Conservation (phyloP, 2,113 vertebrate genomes). For the Eupsittula cactorum region DNA sequence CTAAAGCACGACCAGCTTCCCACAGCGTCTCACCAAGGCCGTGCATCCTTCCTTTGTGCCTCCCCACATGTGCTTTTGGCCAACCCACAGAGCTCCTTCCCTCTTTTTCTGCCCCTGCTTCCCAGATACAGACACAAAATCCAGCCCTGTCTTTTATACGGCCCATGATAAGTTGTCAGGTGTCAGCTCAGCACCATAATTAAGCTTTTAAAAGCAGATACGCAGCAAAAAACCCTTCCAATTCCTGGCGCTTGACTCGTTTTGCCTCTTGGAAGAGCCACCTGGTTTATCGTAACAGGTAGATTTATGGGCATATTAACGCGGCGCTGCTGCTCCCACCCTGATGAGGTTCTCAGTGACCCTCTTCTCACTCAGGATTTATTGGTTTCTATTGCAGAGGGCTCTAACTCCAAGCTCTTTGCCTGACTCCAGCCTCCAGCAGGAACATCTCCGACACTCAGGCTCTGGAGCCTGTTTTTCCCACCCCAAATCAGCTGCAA, state of each 20-base stretch:
- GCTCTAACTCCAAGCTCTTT: background rate
- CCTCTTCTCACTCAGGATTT: constrained; percentile 38
- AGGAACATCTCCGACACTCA: background rate
- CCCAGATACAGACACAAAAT: background rate
- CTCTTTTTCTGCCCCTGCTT: background rate
- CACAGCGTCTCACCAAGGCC: fast-evolving
- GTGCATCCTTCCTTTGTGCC: fast-evolving
- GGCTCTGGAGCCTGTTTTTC: too few species aligned
- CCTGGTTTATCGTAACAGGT: constrained; percentile 35
- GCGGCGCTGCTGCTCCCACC: constrained; percentile 43
- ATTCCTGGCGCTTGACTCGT: background rate
- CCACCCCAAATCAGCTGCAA: background rate
- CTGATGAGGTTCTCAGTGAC: constrained; percentile 55
- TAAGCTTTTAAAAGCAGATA: constrained; percentile 10
- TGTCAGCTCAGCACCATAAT: background rate
- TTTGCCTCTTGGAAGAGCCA: constrained; percentile 43
- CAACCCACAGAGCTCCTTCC: background rate
- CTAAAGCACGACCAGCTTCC: background rate
- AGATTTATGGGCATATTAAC: constrained; percentile 56
- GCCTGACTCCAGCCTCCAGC: background rate
- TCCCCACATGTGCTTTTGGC: background rate
- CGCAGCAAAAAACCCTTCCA: background rate
- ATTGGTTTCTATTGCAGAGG: background rate
- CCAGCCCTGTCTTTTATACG: background rate
- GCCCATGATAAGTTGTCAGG: background rate